A percentile compares a stretch with the other conserved stretches of the same genome.
These are phyloP conservation scores for Resseliella maxima DNA, from an alignment of 2,888 invertebrate genomes.

Conservation along the genomic window DNA sequence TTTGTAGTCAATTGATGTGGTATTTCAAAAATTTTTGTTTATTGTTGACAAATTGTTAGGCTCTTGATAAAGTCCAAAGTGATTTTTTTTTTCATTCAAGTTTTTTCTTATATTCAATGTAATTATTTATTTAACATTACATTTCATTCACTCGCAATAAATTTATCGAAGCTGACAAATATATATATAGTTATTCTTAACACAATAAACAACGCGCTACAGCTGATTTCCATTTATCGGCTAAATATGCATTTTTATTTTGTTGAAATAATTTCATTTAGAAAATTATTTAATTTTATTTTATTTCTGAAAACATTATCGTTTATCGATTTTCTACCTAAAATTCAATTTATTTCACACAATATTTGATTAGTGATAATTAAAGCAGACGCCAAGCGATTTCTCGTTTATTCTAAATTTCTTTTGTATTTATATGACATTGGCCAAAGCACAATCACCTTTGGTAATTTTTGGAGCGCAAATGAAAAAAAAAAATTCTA, in stretches of 20 bases:
- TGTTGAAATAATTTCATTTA: background rate
- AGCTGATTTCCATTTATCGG: background rate
- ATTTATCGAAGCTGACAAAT: slow-evolving; percentile 3
- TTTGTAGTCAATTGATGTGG: background rate
- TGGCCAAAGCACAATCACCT: background rate
- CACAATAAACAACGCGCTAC: background rate
- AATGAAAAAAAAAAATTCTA: too few relatives aligned
- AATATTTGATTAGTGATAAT: background rate
- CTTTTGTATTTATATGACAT: background rate
- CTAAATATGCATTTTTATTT: background rate
- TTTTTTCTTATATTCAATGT: background rate
- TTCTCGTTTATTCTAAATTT: background rate
- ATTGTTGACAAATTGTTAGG: background rate
- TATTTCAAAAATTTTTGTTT: background rate
- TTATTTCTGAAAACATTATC: background rate
- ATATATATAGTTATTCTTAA: slow-evolving; percentile 32
- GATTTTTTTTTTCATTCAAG: background rate
- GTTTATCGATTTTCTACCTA: slow-evolving; percentile 17
- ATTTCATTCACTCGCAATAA: background rate
- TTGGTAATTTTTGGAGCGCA: too few relatives aligned
- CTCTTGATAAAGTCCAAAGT: background rate
- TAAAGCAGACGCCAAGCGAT: slow-evolving; percentile 5
- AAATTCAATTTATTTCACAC: slow-evolving; percentile 8
- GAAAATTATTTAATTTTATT: background rate
- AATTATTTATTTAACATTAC: background rate